Evolutionary conservation across 2,888 invertebrate genomes (phyloP), one percentile per base, ranked within the genome.

Genomic region (Ichneumon xanthorius): DNA sequence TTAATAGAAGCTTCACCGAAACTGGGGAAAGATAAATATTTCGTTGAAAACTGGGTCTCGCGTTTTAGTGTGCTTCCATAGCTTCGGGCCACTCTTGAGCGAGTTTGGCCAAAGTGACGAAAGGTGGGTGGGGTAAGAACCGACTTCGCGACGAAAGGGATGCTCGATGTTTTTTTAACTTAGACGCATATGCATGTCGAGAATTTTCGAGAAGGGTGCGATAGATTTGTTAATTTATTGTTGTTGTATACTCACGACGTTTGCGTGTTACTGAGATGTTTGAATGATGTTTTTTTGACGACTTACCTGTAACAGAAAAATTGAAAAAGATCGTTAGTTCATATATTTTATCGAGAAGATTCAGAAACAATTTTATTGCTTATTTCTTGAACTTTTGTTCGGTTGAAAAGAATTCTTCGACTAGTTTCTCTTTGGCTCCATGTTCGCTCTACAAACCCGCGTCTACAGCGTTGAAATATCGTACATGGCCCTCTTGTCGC

Each of bases 1-100:
- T 48, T 26, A 30, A 16, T 14, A 63, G 70, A 55, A 75, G 45
- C 77, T 53, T 22, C 68, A 33, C 37, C 67, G 72, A 72, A 70
- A 82, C 83, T 77, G 63, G 58, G 50, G 65, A 26, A 87, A 87
- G 80, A 86, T 86, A 86, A 83, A 87, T 85, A 87, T 82, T 80
- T 80, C 58, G 82, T 75, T 33, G 82, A 80, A 79, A 85, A 85
- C 58, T 79, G 45, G 78, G 80, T 87, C 80, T 65, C 81, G 40
- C 76, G 71, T 58, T 85, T 75, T 48, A 63, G 33, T 65, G 55
- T 16, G 45, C 16, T 68, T n/a, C 53, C 30, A 61, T 37, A 71
- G 71, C 58, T 73, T 53, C 65, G 45, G 58, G 67, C 45, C 30
- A 40, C 77, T 63, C 77, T 65, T 61, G 67, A 50, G 50, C 33